These are phyloP conservation scores for Orbicella faveolata DNA, from an alignment of 64 coral and sea anemone species.

Conservation along the genomic window DNA sequence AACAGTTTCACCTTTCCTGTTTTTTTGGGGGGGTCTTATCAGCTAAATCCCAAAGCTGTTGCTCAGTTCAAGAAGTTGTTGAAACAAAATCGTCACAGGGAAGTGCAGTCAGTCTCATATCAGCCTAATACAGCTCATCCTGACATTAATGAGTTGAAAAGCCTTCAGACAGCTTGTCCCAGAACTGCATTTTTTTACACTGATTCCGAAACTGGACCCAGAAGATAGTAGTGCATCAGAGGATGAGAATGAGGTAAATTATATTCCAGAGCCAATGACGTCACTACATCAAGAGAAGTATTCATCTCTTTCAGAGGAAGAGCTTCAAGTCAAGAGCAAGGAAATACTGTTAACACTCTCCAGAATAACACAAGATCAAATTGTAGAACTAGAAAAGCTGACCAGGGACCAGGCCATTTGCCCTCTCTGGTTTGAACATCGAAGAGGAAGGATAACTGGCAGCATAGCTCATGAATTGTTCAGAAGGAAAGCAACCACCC, in stretches of 20 bases:
- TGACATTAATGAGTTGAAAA: too few species aligned
- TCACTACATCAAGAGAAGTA: constrained; percentile 19
- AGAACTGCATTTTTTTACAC: too few species aligned
- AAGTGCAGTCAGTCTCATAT: constrained; percentile 37
- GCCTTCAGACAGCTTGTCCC: too few species aligned
- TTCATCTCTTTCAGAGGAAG: constrained; percentile 18
- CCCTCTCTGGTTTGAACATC: constrained; percentile 52
- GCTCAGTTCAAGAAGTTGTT: constrained; percentile 25
- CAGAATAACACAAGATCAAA: constrained; percentile 25
- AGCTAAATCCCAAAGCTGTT: constrained; percentile 37
- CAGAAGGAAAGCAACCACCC: too few species aligned
- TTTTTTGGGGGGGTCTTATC: too few species aligned
- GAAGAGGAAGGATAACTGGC: constrained; percentile 43
- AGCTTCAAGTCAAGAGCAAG: constrained; percentile 32
- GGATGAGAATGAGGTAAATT: too few species aligned
- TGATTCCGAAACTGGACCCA: too few species aligned
- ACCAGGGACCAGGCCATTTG: constrained; percentile 43
- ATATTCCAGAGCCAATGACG: constrained; percentile 5
- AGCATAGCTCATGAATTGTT: constrained; percentile 23
- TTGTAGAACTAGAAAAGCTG: constrained; percentile 32
- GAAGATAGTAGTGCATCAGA: too few species aligned
- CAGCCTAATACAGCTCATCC: not conserved
- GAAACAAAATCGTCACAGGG: constrained; percentile 23
- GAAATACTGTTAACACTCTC: constrained; percentile 40
- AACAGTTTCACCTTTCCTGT: too few species aligned